phyloP scores from a whole-genome alignment of 2,113 vertebrate genomes.

The Lophura nycthemera region DNA sequence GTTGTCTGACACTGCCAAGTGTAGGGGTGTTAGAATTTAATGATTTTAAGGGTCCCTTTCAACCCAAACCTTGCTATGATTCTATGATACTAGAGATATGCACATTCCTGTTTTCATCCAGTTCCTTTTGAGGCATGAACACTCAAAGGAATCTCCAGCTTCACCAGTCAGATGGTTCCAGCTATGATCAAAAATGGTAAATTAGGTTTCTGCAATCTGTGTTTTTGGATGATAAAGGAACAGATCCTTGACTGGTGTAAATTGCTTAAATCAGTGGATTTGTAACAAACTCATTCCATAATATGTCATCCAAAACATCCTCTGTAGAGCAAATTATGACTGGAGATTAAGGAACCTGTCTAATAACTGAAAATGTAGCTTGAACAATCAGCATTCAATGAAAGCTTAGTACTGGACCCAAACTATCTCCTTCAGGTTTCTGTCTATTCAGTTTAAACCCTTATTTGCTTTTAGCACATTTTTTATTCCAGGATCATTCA shows the following conservation, averaged over 20 bases:
- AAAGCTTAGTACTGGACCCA: neutral
- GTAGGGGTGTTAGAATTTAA: too few relatives aligned
- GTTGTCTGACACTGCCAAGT: conserved; percentile 39
- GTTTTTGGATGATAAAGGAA: neutral
- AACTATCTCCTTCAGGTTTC: neutral
- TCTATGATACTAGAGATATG: neutral
- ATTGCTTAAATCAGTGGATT: neutral
- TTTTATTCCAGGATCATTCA: neutral
- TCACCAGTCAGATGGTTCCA: conserved; percentile 7
- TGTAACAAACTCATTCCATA: neutral
- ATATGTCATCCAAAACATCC: neutral
- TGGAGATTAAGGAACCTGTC: neutral
- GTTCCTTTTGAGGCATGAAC: neutral
- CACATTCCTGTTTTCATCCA: neutral
- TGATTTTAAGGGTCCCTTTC: too few relatives aligned
- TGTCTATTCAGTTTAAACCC: neutral
- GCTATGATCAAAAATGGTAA: neutral
- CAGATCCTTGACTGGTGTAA: neutral
- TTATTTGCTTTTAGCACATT: neutral
- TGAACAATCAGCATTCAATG: neutral
- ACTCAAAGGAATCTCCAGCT: neutral
- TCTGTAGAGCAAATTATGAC: neutral
- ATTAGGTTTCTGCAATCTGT: neutral
- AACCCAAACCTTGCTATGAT: too few relatives aligned
- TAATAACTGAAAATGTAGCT: neutral